These are phyloP conservation scores for Diplogasteroides magnus DNA, from an alignment of 1,140 invertebrate genomes.

Conservation along the genomic window DNA sequence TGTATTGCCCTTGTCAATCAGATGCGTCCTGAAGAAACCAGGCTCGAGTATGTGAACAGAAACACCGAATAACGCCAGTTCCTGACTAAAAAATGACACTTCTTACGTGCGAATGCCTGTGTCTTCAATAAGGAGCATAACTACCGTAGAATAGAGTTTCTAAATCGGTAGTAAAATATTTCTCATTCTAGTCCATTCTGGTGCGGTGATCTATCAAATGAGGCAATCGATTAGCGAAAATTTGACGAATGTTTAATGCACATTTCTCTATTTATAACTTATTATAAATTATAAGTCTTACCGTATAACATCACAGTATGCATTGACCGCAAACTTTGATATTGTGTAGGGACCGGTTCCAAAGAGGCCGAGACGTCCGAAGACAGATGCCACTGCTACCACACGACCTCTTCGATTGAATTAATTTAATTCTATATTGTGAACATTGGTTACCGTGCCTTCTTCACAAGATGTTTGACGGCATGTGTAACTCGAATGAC, in stretches of 20 bases:
- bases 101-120: no score
- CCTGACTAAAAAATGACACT: constrained; percentile 22
- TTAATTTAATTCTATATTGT: no score
- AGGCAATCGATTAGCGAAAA: no score
- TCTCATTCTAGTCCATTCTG: no score
- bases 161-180: no score
- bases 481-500: constrained; percentile 35
- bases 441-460: constrained; percentile 26
- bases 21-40: constrained; percentile 32
- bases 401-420: constrained; percentile 29
- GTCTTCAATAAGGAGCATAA: no score
- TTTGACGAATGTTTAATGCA: no score
- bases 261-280: neutral
- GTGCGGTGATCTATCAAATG: no score
- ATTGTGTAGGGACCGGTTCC: constrained; percentile 34
- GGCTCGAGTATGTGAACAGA: constrained; percentile 31
- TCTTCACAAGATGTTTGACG: no score
- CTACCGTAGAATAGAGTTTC: no score
- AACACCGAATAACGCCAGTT: constrained; percentile 29
- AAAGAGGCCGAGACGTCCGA: constrained; percentile 25
- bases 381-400: constrained; percentile 30
- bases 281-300: neutral
- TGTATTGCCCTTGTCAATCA: constrained; percentile 20
- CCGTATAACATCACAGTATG: constrained; percentile 36
- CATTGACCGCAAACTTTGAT: constrained; percentile 32